Percentiles rank a stretch among this genome's conserved stretches.
Evolutionary conservation across 37 sponge, comb jelly and placozoan genomes (phyloP).

Genomic region (Oscarella lobularis): DNA sequence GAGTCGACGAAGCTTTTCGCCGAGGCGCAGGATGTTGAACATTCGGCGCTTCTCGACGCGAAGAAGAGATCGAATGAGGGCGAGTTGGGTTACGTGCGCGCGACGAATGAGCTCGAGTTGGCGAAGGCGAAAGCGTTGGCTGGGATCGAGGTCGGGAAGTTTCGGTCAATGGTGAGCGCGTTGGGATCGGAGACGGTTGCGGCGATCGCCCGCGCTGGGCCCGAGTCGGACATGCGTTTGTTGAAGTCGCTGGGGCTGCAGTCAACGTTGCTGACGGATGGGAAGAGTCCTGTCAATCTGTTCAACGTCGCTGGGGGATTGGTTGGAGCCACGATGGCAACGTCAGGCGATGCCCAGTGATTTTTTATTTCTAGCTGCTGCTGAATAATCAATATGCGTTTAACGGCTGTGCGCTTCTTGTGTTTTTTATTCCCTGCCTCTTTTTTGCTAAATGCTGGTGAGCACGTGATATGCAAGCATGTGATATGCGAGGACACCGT

Average conservation of each 20-base stretch:
- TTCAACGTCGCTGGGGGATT: conserved; percentile 21
- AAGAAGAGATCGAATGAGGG: conserved; percentile 32
- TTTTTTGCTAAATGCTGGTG: no score
- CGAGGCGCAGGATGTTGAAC: conserved; percentile 63
- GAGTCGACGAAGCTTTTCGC: conserved; percentile 79
- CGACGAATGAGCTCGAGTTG: conserved; percentile 66
- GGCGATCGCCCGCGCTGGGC: conserved; percentile 52
- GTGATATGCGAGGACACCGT: no score
- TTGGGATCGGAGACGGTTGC: conserved; percentile 38
- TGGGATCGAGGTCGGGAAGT: conserved; percentile 53
- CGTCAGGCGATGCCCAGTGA: no score
- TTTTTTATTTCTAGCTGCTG: no score
- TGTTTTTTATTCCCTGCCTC: no score
- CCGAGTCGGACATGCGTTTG: conserved; percentile 48
- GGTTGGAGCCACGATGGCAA: no score
- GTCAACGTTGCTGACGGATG: conserved; percentile 57
- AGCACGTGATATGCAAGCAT: no score
- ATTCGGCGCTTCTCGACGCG: conserved; percentile 47
- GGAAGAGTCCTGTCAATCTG: conserved; percentile 55
- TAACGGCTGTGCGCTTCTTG: no score
- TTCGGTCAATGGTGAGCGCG: conserved; percentile 17
- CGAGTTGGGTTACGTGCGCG: conserved; percentile 52
- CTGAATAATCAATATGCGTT: no score
- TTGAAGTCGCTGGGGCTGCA: conserved; percentile 47
- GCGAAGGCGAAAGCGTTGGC: conserved; percentile 47